phyloP scores from a whole-genome alignment of 2,797 vertebrate genomes.

The Babyrousa celebensis region DNA sequence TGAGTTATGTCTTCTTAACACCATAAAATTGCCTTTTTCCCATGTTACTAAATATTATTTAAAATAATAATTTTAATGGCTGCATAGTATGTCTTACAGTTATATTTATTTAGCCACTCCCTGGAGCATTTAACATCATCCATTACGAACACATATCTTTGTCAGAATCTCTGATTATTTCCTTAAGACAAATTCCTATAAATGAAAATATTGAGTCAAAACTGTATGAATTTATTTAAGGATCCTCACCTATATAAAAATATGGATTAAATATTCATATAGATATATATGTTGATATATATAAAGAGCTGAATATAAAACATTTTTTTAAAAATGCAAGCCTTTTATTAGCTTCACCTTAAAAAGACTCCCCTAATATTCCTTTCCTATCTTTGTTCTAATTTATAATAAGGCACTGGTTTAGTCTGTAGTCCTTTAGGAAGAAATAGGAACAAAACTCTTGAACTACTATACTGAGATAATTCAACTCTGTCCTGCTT shows the following conservation, averaged over 20 bases:
- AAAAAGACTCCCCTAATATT: neutral
- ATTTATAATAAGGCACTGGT: neutral
- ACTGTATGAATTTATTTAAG: neutral
- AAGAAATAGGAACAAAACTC: neutral
- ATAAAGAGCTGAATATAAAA: neutral
- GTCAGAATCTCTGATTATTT: conserved; percentile 23
- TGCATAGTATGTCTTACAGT: neutral
- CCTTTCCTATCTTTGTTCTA: neutral
- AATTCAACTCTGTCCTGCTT: neutral
- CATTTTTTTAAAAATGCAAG: neutral
- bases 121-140: neutral
- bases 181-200: neutral
- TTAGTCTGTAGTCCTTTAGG: neutral
- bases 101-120: neutral
- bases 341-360: conserved; percentile 10
- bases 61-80: neutral
- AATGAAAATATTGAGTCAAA: conserved; percentile 17
- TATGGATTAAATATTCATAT: neutral
- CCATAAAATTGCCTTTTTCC: neutral
- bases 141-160: neutral
- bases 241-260: neutral
- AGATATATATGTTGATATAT: neutral
- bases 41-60: conserved; percentile 42
- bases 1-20: neutral
- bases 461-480: neutral